Evolutionary conservation across 2,113 vertebrate genomes (phyloP), one percentile per base, ranked within the genome.

Genomic region (Pampusana beccarii): DNA sequence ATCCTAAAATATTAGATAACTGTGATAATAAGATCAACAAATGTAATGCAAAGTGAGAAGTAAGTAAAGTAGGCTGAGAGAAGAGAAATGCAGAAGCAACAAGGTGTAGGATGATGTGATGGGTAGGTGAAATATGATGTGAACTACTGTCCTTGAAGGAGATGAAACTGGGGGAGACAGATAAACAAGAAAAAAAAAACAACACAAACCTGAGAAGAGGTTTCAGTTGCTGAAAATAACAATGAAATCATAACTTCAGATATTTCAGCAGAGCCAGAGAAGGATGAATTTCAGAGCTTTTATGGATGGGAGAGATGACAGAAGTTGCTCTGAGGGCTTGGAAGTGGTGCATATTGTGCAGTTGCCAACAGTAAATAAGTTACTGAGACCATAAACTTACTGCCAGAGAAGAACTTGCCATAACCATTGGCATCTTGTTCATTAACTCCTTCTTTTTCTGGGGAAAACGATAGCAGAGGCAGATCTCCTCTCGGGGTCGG

Each of bases 321-420:
- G 0, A 7, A 40, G 28, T 93, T 7, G 21, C 79, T 94, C 44
- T 0, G 2, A 75, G 88, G 46, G 23, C 73, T 88, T 92, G 88
- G 83, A 93, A 80, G 19, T 46, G 69, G 56, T 78, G 46, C n/a
- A 11, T 34, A 1, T 16, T 56, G 74, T 79, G 38, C 60, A 44
- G 51, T 21, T 95, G 85, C 80, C 88, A 93, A 36, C 58, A 90
- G 71, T 85, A 83, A 81, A 80, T 85, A 82, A 87, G 80, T 71
- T 64, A 50, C 85, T 74, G n/a, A 57, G 66, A 80, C 91, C 69
- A 79, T 50, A 64, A 38, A 91, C 58, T 65, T 67, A 6, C 5
- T 96, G 86, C 88, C 73, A 83, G 73, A 61, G 82, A 79, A 85
- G 67, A 94, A n/a, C 33, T 94, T 78, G 79, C 73, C 53, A 23